These are phyloP conservation scores for Tetrao urogallus DNA, from an alignment of 2,113 vertebrate genomes.

Conservation along the genomic window DNA sequence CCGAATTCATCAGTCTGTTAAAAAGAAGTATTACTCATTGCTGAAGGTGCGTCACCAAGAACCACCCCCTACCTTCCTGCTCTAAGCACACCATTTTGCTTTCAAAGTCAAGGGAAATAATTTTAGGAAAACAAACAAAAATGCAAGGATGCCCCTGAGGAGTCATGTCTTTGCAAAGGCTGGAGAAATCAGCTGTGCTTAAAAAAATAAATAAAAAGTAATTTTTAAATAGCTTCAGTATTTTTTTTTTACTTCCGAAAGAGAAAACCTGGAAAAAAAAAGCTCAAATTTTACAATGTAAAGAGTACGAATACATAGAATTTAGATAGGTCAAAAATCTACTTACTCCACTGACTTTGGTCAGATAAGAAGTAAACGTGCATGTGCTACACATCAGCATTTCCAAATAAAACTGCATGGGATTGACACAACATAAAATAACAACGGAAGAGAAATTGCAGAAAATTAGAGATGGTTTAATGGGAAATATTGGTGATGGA, in stretches of 20 bases:
- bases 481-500: too few relatives aligned
- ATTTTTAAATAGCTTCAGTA: too few relatives aligned
- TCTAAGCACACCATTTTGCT: background rate
- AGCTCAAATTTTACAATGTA: background rate
- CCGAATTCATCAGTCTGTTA: background rate
- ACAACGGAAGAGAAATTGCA: background rate
- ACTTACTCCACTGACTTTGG: background rate
- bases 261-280: background rate
- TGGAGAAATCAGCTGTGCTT: background rate
- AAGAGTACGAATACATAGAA: background rate
- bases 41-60: background rate
- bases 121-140: background rate
- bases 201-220: too few relatives aligned
- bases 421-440: background rate
- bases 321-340: background rate
- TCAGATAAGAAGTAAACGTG: background rate
- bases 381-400: background rate
- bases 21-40: background rate
- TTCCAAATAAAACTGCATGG: background rate
- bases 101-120: background rate
- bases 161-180: background rate
- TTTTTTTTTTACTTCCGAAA: background rate
- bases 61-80: background rate
- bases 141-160: background rate
- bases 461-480: background rate